Percentiles rank a stretch among this genome's conserved stretches.
Conservation (phyloP, 2,888 invertebrate genomes). For the Nasonovia ribisnigri region DNA sequence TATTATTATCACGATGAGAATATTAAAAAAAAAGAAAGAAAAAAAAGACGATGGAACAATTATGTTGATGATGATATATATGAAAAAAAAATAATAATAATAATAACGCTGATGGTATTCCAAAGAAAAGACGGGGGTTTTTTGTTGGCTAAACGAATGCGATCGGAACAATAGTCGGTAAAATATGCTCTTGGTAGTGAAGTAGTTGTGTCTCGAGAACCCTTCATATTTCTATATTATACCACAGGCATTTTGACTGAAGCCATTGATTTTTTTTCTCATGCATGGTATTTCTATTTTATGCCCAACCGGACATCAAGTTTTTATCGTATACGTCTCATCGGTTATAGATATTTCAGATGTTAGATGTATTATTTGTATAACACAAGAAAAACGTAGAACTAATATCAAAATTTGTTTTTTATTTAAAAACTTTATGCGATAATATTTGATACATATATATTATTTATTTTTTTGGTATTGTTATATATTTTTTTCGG, state of each 20-base stretch:
- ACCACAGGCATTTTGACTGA: constrained; percentile 2
- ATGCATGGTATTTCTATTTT: background rate
- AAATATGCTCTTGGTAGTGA: constrained; percentile 32
- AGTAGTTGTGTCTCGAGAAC: background rate
- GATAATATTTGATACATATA: background rate
- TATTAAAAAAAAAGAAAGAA: background rate
- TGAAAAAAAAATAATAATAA: background rate
- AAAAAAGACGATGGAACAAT: background rate
- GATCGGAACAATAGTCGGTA: constrained; percentile 21
- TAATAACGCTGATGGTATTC: background rate
- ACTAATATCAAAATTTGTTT: background rate
- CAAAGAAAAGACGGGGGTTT: background rate
- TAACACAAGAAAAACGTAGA: background rate
- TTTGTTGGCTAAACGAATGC: constrained; percentile 33
- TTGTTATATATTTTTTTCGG: background rate
- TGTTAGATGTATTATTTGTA: background rate
- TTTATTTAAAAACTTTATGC: background rate
- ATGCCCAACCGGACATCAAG: background rate
- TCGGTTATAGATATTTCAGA: background rate
- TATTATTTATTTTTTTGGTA: background rate
- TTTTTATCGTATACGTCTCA: background rate
- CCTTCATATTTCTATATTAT: constrained; percentile 21
- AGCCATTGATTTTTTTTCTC: constrained; percentile 31
- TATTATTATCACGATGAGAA: constrained; percentile 8
- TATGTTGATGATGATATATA: constrained; percentile 16